Evolutionary conservation across 1,140 invertebrate species (phyloP), one percentile per base, ranked within the genome.

Genomic region (Drosophila tsacasi): DNA sequence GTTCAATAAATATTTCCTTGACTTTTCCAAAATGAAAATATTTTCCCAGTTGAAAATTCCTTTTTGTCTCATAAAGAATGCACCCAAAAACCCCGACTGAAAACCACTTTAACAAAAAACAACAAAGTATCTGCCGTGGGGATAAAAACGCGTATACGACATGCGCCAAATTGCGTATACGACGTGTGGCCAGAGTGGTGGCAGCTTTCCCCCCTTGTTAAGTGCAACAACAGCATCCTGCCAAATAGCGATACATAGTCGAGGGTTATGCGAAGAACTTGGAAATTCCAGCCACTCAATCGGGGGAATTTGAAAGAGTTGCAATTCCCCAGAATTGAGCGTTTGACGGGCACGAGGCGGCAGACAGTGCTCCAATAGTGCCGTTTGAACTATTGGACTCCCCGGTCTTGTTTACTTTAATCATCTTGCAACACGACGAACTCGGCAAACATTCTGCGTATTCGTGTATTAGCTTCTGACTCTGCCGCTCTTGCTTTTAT

Each of bases 381-480:
- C 19, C 27, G 40, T 72, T 59, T 71, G 69, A 71, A 71, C 66
- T 58, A 59, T 71, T 50, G n/a, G 54, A 60, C 54, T 50, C 44
- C 13, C 12, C 17, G 67, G 44, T 9, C 44, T 52, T 73, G 71
- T 74, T 74, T 74, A 74, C 68, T 73, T 73, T 61, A 74, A 73
- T 62, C 64, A 71, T 63, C 66, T 79, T 87, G 83, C 76, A 72
- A 69, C 72, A 73, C 64, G 52, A 67, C 79, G 46, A 73, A 67
- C 32, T 60, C 72, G 61, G 68, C 84, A 89, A 90, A 80, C 84
- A 83, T 80, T 83, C 37, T 50, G 57, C 52, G 21, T 52, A 59
- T 25, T 21, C 30, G 49, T 27, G 49, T 27, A 47, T 62, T 66
- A 40, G 42, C 37, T 61, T 40, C 50, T 78, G 76, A 49, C 47